These are phyloP conservation scores for Semicossyphus pulcher DNA, from an alignment of 2,113 vertebrate species.

Conservation along the genomic window DNA sequence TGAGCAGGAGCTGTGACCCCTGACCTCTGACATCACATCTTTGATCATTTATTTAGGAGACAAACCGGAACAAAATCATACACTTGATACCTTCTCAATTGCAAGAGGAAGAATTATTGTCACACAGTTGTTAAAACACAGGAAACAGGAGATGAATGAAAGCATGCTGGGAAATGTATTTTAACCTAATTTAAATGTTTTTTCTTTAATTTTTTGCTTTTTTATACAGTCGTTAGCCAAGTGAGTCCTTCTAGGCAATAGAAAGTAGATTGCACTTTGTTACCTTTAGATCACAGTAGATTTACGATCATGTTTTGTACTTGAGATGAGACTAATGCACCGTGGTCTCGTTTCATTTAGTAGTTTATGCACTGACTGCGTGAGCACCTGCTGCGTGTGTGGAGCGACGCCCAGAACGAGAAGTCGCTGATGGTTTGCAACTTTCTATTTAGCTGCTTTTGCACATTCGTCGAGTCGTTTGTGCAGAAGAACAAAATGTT, in stretches of 20 bases:
- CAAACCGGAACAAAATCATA: not conserved
- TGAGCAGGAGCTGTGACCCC: slow-evolving; percentile 78
- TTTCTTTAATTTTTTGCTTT: slow-evolving; percentile 6
- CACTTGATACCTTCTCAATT: not conserved
- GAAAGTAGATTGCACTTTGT: slow-evolving; percentile 42
- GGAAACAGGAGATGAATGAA: not conserved
- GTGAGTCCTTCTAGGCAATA: slow-evolving; percentile 32
- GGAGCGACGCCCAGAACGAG: not conserved
- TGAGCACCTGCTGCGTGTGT: not conserved
- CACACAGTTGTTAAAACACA: not conserved
- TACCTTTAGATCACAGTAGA: slow-evolving; percentile 38
- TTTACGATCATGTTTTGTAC: slow-evolving; percentile 10
- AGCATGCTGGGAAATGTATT: slow-evolving; percentile 46
- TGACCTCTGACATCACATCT: not conserved
- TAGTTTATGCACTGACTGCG: not conserved
- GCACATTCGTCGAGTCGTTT: too few relatives aligned
- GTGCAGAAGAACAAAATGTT: too few relatives aligned
- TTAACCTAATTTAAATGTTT: not conserved
- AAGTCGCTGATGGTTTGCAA: not conserved
- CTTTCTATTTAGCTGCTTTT: too few relatives aligned
- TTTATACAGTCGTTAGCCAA: slow-evolving; percentile 51
- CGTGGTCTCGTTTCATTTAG: not conserved
- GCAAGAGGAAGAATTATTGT: not conserved
- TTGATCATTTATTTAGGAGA: not conserved
- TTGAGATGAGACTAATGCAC: not conserved